A percentile compares a stretch with the other conserved stretches of the same genome.
phyloP scores from a whole-genome alignment of 2,888 invertebrate species.

The Lysandra coridon region DNA sequence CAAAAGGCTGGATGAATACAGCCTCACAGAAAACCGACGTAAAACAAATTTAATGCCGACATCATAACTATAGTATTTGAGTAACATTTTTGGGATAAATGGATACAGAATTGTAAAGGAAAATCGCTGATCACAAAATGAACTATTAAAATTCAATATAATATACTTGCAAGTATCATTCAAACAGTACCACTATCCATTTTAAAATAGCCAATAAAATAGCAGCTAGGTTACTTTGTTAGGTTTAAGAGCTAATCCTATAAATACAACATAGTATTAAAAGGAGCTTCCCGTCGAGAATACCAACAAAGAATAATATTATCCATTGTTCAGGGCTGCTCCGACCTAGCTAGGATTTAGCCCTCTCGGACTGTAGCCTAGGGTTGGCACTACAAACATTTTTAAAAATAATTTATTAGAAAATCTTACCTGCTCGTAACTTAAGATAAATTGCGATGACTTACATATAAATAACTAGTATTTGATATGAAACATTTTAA shows the following conservation, averaged over 20 bases:
- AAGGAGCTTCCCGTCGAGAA: neutral
- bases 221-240: neutral
- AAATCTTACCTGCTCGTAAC: no score
- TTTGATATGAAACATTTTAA: no score
- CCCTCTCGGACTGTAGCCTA: neutral
- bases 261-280: constrained; percentile 18
- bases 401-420: no score
- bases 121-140: no score
- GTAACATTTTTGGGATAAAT: no score
- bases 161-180: neutral
- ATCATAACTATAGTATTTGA: no score
- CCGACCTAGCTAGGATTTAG: constrained; percentile 1
- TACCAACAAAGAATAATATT: constrained; percentile 19
- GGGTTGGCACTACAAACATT: neutral
- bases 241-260: constrained; percentile 5
- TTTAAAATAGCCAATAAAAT: neutral
- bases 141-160: no score
- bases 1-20: no score
- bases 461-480: no score
- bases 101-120: no score
- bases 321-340: constrained; percentile 4
- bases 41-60: neutral
- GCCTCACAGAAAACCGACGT: neutral
- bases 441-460: no score
- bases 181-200: neutral